Conservation (phyloP, 2,113 vertebrate genomes). For the Pseudopipra pipra region DNA sequence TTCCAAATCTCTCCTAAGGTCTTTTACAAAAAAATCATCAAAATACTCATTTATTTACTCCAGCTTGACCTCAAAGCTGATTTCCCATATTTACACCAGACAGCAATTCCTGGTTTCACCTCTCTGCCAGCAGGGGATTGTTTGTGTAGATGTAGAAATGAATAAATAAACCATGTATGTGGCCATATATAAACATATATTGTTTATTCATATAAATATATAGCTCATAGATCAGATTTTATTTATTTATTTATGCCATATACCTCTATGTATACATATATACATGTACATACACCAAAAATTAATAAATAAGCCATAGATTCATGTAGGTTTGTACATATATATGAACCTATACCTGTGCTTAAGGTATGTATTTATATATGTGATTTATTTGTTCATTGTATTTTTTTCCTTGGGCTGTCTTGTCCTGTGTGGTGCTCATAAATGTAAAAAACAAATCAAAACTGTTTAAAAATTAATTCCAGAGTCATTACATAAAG, state of each 20-base stretch:
- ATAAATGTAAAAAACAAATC: neutral
- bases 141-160: neutral
- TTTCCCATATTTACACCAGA: neutral
- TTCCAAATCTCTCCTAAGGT: neutral
- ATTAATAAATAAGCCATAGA: neutral
- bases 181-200: neutral
- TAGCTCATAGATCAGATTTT: neutral
- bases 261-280: rapidly evolving
- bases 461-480: neutral
- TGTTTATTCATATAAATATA: neutral
- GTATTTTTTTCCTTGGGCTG: neutral
- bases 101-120: neutral
- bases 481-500: neutral
- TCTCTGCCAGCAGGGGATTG: neutral
- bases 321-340: neutral
- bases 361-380: neutral
- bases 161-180: neutral
- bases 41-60: neutral
- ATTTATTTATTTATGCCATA: neutral
- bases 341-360: neutral
- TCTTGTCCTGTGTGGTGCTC: neutral
- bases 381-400: neutral
- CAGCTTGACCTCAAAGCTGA: neutral
- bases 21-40: neutral
- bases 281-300: neutral